Evolutionary conservation across 53 echinoderm and acorn worm genomes (phyloP).

Genomic region (Henricia sp.): DNA sequence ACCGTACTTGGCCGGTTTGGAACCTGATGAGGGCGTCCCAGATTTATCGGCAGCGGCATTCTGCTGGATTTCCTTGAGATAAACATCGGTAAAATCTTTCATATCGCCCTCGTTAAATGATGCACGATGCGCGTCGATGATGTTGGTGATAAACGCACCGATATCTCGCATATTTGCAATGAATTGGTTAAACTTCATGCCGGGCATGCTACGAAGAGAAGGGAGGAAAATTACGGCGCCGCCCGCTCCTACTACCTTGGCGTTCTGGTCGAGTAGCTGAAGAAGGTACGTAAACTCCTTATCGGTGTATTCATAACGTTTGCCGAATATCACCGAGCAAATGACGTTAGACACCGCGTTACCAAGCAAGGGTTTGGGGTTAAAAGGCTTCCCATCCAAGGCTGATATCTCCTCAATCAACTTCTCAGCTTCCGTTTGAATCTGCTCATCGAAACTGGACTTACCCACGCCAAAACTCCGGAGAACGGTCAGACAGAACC

Average conservation of each 20-base stretch:
- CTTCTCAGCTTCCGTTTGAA: not conserved
- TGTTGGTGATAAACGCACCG: not conserved
- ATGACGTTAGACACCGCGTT: constrained; percentile 62
- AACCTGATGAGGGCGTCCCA: too few species aligned
- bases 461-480: constrained; percentile 2
- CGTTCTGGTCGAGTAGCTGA: not conserved
- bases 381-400: constrained; percentile 21
- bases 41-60: not conserved
- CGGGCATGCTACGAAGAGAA: not conserved
- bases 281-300: constrained; percentile 2
- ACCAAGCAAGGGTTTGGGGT: constrained; percentile 13
- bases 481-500: not conserved
- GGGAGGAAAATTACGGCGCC: constrained; percentile 1
- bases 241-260: not conserved
- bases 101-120: not conserved
- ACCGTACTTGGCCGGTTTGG: too few species aligned
- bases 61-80: not conserved
- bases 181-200: not conserved
- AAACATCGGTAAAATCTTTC: constrained; percentile 18
- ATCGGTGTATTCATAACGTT: constrained; percentile 53
- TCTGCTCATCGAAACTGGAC: not conserved
- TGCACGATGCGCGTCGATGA: constrained; percentile 2
- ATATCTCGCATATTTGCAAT: not conserved
- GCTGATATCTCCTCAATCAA: not conserved
- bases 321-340: constrained; percentile 46